Percentiles rank a stretch among this genome's conserved stretches.
phyloP scores from a whole-genome alignment of 1,140 invertebrate genomes.

The Campoletis sonorensis region DNA sequence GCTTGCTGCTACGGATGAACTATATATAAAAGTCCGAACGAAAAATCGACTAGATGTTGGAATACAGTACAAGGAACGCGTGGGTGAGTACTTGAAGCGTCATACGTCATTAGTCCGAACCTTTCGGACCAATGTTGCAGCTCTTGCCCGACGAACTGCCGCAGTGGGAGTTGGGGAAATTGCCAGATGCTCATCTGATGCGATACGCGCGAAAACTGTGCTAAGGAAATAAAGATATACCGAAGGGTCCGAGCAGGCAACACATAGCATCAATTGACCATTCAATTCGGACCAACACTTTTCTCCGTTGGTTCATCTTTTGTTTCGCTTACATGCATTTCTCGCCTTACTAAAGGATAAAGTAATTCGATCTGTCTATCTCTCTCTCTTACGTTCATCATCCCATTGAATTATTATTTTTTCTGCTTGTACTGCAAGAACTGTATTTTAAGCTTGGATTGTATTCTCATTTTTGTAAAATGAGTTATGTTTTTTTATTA shows the following conservation, averaged over 20 bases:
- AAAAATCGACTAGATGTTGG: constrained; percentile 47
- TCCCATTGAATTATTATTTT: no score
- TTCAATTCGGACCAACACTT: neutral
- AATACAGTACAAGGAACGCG: constrained; percentile 44
- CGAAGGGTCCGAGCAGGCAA: neutral
- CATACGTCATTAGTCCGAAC: constrained; percentile 69
- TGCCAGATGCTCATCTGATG: constrained; percentile 63
- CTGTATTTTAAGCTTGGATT: no score
- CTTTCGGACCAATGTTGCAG: constrained; percentile 45
- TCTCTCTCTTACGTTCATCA: no score
- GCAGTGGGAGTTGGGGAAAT: constrained; percentile 64
- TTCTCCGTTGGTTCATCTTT: neutral
- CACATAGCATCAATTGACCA: neutral
- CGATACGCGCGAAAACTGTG: constrained; percentile 47
- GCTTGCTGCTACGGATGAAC: neutral
- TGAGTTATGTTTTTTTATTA: no score
- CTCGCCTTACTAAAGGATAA: no score
- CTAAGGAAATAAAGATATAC: neutral
- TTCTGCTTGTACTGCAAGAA: no score
- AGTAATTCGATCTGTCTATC: no score
- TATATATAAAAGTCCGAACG: constrained; percentile 34
- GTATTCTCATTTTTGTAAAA: no score
- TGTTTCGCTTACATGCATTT: neutral
- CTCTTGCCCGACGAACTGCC: constrained; percentile 45
- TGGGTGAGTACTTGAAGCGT: constrained; percentile 57